These are phyloP conservation scores for Pleuronectes platessa DNA, from an alignment of 2,113 vertebrate genomes.

Conservation along the genomic window DNA sequence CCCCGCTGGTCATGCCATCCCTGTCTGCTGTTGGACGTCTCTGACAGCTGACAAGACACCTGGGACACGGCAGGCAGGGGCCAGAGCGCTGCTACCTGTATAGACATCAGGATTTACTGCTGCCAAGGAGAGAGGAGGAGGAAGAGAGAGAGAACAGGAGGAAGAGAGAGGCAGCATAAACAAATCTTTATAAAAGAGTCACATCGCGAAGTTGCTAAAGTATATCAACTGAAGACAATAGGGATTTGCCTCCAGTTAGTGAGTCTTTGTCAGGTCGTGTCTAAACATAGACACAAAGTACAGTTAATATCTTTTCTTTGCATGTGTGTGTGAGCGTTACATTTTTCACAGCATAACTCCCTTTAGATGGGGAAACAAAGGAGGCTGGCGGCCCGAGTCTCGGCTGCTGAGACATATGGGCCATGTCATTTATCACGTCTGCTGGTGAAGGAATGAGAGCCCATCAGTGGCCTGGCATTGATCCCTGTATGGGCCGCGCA, in stretches of 20 bases:
- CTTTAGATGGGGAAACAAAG: conserved; percentile 77
- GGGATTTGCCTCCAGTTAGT: conserved; percentile 39
- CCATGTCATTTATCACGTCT: conserved; percentile 79
- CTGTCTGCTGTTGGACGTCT: conserved; percentile 76
- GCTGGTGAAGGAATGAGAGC: conserved; percentile 79
- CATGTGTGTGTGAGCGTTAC: conserved; percentile 20
- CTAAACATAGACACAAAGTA: conserved; percentile 13
- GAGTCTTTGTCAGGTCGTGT: conserved; percentile 33
- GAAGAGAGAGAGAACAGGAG: conserved; percentile 9
- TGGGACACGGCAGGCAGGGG: conserved; percentile 74
- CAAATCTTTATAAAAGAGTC: conserved; percentile 35
- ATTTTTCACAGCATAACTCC: conserved; percentile 66
- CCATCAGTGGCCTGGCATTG: conserved; percentile 80
- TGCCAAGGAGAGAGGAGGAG: conserved; percentile 62
- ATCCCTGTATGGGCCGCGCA: conserved; percentile 65
- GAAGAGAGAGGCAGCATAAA: conserved; percentile 10
- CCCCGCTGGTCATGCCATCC: conserved; percentile 75
- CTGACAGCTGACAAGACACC: conserved; percentile 82
- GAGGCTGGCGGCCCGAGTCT: conserved; percentile 70
- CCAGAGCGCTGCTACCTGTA: conserved; percentile 77
- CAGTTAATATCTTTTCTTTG: conserved; percentile 42
- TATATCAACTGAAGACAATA: conserved; percentile 34
- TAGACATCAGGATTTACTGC: conserved; percentile 78
- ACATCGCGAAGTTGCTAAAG: conserved; percentile 27
- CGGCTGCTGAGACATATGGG: conserved; percentile 77